phyloP scores from a whole-genome alignment of 2,888 invertebrate genomes.

The Cosmorhoe ocellata region DNA sequence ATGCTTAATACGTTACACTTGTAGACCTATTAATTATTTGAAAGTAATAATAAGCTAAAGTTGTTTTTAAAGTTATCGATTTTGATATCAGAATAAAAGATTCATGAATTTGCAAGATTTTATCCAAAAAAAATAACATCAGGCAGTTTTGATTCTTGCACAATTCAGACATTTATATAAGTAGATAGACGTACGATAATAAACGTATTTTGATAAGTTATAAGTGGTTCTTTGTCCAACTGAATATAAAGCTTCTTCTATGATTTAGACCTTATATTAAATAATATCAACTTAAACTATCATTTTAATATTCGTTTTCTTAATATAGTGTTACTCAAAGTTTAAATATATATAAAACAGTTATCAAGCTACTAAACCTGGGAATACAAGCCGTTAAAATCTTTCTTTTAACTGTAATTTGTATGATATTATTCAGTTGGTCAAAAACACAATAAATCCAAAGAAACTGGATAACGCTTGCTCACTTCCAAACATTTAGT shows the following conservation, averaged over 20 bases:
- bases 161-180: slow-evolving; percentile 59
- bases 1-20: slow-evolving; percentile 59
- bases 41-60: slow-evolving; percentile 56
- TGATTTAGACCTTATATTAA: too few species aligned
- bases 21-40: slow-evolving; percentile 59
- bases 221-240: slow-evolving; percentile 30
- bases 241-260: slow-evolving; percentile 11
- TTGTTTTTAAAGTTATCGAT: slow-evolving; percentile 50
- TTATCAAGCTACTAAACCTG: too few species aligned
- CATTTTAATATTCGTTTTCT: too few species aligned
- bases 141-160: slow-evolving; percentile 60
- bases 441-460: slow-evolving; percentile 41
- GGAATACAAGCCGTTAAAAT: too few species aligned
- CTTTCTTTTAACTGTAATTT: too few species aligned
- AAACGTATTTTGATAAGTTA: slow-evolving; percentile 26
- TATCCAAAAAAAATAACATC: slow-evolving; percentile 27
- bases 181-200: slow-evolving; percentile 54
- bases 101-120: slow-evolving; percentile 30
- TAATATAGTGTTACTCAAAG: too few species aligned
- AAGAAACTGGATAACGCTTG: slow-evolving; percentile 54
- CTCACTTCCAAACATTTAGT: slow-evolving; percentile 57
- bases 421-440: slow-evolving; percentile 39
- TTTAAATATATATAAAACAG: too few species aligned
- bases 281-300: too few species aligned
- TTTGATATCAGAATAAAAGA: slow-evolving; percentile 50